phyloP scores from a whole-genome alignment of 2,113 vertebrate species.

The Carassius gibelio region DNA sequence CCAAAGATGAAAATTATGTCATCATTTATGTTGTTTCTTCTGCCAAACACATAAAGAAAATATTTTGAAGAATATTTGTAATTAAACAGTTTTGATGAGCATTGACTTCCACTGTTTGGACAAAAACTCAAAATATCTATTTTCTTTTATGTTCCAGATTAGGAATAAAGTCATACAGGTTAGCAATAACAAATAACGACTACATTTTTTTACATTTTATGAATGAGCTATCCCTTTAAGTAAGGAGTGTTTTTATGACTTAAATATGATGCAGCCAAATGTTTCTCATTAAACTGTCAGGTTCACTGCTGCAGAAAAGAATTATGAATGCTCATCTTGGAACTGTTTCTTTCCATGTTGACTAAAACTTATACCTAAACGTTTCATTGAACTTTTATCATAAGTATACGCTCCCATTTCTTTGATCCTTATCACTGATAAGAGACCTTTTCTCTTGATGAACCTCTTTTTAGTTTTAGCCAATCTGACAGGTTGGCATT shows the following conservation, averaged over 20 bases:
- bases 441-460: not conserved
- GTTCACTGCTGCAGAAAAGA: not conserved
- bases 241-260: not conserved
- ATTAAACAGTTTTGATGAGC: not conserved
- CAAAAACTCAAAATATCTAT: not conserved
- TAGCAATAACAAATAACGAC: not conserved
- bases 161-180: not conserved
- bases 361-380: not conserved
- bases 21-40: not conserved
- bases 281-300: conserved; percentile 7
- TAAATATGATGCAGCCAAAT: not conserved
- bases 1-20: not conserved
- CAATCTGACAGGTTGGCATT: conserved; percentile 23
- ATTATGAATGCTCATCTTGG: not conserved
- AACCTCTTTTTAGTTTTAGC: not conserved
- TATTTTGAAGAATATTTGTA: no score
- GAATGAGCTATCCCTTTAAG: not conserved
- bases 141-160: not conserved
- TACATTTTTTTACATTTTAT: not conserved
- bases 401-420: not conserved
- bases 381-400: not conserved
- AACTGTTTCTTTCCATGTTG: not conserved
- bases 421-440: conserved; percentile 8
- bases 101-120: not conserved
- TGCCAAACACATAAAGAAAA: no score